Evolutionary conservation across 2,113 vertebrate species (phyloP), one percentile per base, ranked within the genome.

Genomic region (Chroicocephalus ridibundus): DNA sequence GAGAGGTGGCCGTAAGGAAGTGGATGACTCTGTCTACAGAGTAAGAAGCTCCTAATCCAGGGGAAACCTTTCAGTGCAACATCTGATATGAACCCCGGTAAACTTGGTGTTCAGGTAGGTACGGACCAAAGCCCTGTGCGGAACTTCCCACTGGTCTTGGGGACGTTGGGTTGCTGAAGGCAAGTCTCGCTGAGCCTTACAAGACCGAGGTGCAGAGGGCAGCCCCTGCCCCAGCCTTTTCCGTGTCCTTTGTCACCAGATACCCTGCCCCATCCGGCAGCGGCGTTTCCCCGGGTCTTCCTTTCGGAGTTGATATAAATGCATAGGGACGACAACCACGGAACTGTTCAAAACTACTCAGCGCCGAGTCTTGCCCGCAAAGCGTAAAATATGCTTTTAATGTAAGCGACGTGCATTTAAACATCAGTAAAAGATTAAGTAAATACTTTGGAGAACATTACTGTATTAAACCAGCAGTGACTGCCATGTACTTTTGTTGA

Each of bases 271-370:
- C 21, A 2, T 29, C 14, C 58, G 47, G 55, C 70, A 75, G 55
- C 34, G 71, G 9, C 25, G 0, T 51, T 68, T 46, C 3, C 64
- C 58, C 38, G 21, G n/a, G 4, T 40, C 5, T 58, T 62, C 21
- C 55, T 44, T 36, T 70, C 0, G 16, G 31, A 2, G 14, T 14
- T 20, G 52, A 9, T 31, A 5, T 2, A 72, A 65, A 20, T 2
- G 5, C 4, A 0, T 6, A 40, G 22, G 34, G 38, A 55, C 0
- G 6, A 15, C 27, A 66, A 17, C 25, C 19, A 24, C 1, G 3
- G 32, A 74, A 36, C 47, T 15, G 31, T 17, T 89, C 44, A 38
- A 22, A 82, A 72, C 8, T 9, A n/a, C 22, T 32, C 79, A 62
- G 11, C 64, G 51, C 72, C 16, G 68, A 44, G 17, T 34, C 54